phyloP scores from a whole-genome alignment of 2,113 vertebrate genomes.

The Xyrauchen texanus region DNA sequence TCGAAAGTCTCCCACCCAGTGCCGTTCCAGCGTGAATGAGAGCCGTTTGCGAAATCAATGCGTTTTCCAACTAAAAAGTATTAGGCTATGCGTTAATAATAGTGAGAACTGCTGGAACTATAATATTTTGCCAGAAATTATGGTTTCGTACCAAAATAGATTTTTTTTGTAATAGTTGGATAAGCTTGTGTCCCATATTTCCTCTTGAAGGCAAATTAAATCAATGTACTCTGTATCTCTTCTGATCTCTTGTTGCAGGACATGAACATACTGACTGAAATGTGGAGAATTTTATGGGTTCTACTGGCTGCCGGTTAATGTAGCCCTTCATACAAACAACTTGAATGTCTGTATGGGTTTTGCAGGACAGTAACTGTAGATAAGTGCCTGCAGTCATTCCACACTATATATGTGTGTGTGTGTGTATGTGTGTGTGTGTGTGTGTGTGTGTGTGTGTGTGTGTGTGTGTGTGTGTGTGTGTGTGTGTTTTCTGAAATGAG shows the following conservation, averaged over 20 bases:
- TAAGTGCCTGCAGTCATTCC: conserved; percentile 55
- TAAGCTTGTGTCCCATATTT: background rate
- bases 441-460: conserved; percentile 22
- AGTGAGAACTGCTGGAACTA: no score
- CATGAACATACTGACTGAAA: background rate
- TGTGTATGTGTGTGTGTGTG: conserved; percentile 4
- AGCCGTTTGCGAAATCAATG: no score
- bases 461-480: conserved; percentile 14
- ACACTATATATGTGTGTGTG: conserved; percentile 15
- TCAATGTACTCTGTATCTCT: background rate
- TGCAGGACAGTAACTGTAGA: conserved; percentile 50
- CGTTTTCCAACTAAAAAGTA: no score
- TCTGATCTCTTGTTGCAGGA: background rate
- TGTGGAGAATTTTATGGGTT: background rate
- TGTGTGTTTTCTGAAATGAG: conserved; percentile 5
- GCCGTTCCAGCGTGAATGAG: no score
- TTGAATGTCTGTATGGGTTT: conserved; percentile 51
- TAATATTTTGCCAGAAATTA: no score
- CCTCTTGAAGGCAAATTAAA: background rate
- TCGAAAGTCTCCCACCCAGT: no score
- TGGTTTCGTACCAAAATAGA: no score
- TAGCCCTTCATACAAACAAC: conserved; percentile 54
- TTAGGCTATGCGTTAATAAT: no score
- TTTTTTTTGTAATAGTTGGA: no score
- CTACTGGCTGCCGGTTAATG: conserved; percentile 14